Conservation (phyloP, 2,113 vertebrate genomes). For the Corythaixoides concolor region DNA sequence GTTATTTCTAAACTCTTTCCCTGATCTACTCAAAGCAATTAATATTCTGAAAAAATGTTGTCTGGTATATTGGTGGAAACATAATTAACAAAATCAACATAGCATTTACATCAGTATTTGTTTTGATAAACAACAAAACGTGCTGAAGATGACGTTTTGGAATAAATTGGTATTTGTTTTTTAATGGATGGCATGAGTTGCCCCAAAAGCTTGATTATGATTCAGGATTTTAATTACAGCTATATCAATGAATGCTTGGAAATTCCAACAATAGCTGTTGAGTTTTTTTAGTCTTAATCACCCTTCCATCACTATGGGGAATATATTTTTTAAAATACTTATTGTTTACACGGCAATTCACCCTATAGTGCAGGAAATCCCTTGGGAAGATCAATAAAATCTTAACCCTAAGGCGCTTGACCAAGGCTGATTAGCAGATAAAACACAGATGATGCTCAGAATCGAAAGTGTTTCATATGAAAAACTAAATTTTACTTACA, state of each 20-base stretch:
- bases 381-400: background rate
- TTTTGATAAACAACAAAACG: slow-evolving; percentile 36
- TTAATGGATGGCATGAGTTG: background rate
- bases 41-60: slow-evolving; percentile 15
- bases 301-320: background rate
- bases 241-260: background rate
- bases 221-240: slow-evolving; percentile 29
- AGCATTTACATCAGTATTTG: slow-evolving; percentile 29
- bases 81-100: slow-evolving; percentile 39
- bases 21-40: slow-evolving; percentile 27
- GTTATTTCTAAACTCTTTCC: background rate
- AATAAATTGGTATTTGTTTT: background rate
- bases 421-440: background rate
- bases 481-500: background rate
- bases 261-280: background rate
- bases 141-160: background rate
- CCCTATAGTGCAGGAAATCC: background rate
- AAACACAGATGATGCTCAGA: background rate
- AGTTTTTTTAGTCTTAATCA: background rate
- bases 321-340: background rate
- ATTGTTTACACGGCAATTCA: background rate
- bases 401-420: background rate
- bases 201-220: slow-evolving; percentile 7
- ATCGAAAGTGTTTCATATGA: background rate
- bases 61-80: background rate